phyloP scores from a whole-genome alignment of 1,140 invertebrate genomes.

The Drosophila trapezifrons region DNA sequence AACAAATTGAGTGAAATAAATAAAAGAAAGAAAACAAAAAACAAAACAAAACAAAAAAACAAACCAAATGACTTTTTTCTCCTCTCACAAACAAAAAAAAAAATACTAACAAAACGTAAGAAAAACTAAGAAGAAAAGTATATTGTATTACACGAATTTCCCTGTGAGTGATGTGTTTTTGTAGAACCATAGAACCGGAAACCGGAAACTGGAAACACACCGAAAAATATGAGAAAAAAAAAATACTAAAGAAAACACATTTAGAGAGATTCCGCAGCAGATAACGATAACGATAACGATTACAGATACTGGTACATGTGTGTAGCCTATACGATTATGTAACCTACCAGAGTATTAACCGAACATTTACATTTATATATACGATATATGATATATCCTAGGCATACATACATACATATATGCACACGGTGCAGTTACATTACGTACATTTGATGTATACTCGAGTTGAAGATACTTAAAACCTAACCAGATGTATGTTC shows the following conservation, averaged over 20 bases:
- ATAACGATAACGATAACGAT: constrained; percentile 14
- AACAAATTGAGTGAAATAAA: constrained; percentile 77
- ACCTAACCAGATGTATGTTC: constrained; percentile 41
- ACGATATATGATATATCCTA: constrained; percentile 40
- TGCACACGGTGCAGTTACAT: constrained; percentile 34
- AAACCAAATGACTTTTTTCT: constrained; percentile 68
- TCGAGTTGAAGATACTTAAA: constrained; percentile 42
- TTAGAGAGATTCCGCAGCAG: constrained; percentile 21
- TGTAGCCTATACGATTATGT: constrained; percentile 39
- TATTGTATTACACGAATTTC: constrained; percentile 51
- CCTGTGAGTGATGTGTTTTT: constrained; percentile 38
- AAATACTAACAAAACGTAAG: constrained; percentile 4
- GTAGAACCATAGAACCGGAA: constrained; percentile 27
- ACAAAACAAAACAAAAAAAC: constrained; percentile 32
- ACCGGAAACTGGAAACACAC: constrained; percentile 16
- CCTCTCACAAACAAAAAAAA: constrained; percentile 33
- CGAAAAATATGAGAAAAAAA: neutral
- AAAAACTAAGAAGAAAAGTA: constrained; percentile 22
- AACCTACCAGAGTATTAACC: constrained; percentile 55
- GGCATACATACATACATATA: constrained; percentile 32
- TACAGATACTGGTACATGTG: constrained; percentile 41
- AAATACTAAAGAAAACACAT: neutral
- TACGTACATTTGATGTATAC: constrained; percentile 48
- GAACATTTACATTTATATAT: constrained; percentile 51
- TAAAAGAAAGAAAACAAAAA: constrained; percentile 58